These are phyloP conservation scores for Apocrypta bakeri DNA, from an alignment of 1,140 invertebrate species.

Conservation along the genomic window DNA sequence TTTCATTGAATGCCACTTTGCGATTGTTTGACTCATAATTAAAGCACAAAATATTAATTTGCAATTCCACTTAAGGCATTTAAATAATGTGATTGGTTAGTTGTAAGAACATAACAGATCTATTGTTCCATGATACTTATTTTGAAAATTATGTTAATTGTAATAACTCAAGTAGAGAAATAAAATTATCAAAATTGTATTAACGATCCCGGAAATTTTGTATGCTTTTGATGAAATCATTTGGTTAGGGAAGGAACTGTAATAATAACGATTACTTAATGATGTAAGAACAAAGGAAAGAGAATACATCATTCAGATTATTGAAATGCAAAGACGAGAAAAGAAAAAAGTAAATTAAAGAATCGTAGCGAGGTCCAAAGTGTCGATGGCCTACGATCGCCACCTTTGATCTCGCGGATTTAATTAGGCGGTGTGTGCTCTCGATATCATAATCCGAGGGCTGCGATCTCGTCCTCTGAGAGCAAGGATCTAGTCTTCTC, in stretches of 20 bases:
- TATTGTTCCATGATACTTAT: neutral
- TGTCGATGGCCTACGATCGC: slow-evolving; percentile 9
- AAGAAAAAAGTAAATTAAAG: slow-evolving; percentile 3
- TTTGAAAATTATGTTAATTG: neutral
- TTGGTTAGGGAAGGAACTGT: slow-evolving; percentile 5
- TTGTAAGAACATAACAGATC: neutral
- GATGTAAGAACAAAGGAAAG: neutral
- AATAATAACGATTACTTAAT: neutral
- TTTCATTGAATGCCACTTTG: slow-evolving; percentile 17
- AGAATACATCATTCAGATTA: slow-evolving; percentile 15
- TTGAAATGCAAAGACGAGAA: neutral
- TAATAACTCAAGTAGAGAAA: neutral
- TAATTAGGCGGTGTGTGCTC: slow-evolving; percentile 32
- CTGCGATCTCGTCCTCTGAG: slow-evolving; percentile 50
- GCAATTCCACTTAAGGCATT: slow-evolving; percentile 1
- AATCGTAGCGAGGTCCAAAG: slow-evolving; percentile 4
- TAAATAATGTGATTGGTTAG: slow-evolving; percentile 16
- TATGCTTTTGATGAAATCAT: slow-evolving; percentile 15
- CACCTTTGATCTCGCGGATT: slow-evolving; percentile 2
- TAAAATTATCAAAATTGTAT: neutral
- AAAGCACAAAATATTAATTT: slow-evolving; percentile 3
- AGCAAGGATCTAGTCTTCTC: slow-evolving; percentile 41
- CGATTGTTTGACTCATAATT: neutral
- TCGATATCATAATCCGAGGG: slow-evolving; percentile 51
- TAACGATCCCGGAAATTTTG: neutral